Evolutionary conservation across 2,113 vertebrate species (phyloP).

Genomic region (Heliornis fulica): DNA sequence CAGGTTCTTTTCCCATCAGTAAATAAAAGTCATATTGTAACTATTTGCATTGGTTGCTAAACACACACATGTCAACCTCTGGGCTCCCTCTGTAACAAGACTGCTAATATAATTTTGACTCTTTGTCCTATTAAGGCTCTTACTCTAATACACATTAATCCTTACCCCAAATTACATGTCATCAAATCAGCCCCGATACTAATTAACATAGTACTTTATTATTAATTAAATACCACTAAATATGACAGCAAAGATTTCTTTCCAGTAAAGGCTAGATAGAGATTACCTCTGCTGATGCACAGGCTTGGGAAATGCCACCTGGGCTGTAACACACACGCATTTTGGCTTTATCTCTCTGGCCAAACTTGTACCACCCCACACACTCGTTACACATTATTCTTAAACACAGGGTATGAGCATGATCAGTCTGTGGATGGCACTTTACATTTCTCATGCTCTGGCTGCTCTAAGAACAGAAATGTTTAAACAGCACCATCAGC

Average conservation of each 20-base stretch:
- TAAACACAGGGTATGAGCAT: neutral
- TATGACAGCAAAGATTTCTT: neutral
- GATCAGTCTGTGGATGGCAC: neutral
- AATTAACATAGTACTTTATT: neutral
- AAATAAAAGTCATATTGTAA: neutral
- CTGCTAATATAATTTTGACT: neutral
- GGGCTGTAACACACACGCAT: neutral
- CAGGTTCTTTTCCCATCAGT: neutral
- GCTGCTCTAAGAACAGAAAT: neutral
- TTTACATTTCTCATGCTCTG: neutral
- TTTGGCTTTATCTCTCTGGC: neutral
- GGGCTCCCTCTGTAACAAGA: neutral
- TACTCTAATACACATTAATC: neutral
- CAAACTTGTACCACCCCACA: neutral
- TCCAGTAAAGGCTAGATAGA: neutral
- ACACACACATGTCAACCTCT: neutral
- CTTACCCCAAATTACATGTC: neutral
- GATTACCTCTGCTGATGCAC: neutral
- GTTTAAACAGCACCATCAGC: neutral
- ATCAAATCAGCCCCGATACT: neutral
- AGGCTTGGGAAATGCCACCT: neutral
- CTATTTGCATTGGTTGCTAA: neutral
- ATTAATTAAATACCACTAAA: slow-evolving; percentile 1
- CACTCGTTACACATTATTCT: neutral
- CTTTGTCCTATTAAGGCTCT: neutral